Evolutionary conservation across 2,888 invertebrate species (phyloP).

Genomic region (Pseudococcus viburni): DNA sequence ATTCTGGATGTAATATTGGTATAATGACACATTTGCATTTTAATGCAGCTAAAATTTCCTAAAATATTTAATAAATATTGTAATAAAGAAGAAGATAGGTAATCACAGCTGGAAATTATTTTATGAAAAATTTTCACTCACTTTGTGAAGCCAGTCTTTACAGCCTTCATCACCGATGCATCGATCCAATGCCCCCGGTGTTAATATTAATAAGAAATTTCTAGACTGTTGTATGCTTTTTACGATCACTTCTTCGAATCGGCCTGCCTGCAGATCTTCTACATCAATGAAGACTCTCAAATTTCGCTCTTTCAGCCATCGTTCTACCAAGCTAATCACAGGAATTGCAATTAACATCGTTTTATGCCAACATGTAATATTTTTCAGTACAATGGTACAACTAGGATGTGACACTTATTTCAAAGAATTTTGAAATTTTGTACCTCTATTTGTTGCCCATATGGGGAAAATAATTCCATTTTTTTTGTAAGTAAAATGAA

Average conservation of each 20-base stretch:
- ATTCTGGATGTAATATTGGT: neutral
- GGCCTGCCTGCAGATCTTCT: neutral
- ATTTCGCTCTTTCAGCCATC: neutral
- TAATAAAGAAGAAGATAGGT: neutral
- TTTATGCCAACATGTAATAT: no score
- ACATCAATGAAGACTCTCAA: neutral
- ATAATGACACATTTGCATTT: neutral
- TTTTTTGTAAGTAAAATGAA: no score
- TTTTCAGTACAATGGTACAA: no score
- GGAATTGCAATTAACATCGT: no score
- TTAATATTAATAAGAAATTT: neutral
- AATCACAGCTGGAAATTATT: neutral
- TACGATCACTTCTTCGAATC: neutral
- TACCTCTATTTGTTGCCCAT: no score
- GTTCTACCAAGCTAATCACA: neutral
- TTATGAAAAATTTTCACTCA: neutral
- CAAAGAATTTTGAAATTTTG: no score
- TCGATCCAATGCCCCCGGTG: neutral
- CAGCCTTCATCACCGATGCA: neutral
- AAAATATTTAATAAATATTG: neutral
- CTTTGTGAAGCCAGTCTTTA: neutral
- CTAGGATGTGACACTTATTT: no score
- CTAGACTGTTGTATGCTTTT: neutral
- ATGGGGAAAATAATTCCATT: no score
- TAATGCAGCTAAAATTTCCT: neutral